Base-by-base conservation (phyloP, 1,140 invertebrate species). In the Drosophila hydei region DNA sequence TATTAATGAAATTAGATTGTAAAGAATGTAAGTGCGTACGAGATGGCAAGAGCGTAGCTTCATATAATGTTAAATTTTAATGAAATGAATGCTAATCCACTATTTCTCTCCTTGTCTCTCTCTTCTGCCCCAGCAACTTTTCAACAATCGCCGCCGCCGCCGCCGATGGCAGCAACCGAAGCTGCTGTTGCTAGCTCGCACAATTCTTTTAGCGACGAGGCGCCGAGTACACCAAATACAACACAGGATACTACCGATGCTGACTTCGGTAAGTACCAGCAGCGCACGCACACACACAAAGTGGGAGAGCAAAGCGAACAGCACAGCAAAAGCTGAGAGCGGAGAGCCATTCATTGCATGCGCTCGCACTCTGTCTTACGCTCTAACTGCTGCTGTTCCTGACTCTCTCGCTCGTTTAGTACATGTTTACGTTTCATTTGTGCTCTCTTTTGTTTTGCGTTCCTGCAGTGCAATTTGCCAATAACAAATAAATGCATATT, bases 231-330 rank as follows among this genome's bases (percentile, higher is more conserved):
- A 36, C 72, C 78, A 58, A 90, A 89, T 40, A 77, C 75, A 14
- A 70, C 65, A n/a, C 52, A 59, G 33, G 74, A 83, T 48, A 43
- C 62, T 19, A 56, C 62, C 43, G 77, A 91, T 63, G 79, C 59
- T 25, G 89, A 91, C 52, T 75, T 91, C 52, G 89, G 89, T 91
- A 47, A 88, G 84, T 76, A 16, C n/a, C n/a, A 16, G 11, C 27
- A 33, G 12, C 7, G 23, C 11, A 59, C 16, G 7, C 9, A 38
- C n/a, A 1, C 7, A 3, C 45, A 21, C 38, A 45, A 11, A 21
- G 30, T 5, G 21, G 27, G n/a, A 43, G 23, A 9, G 27, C 43
- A 11, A 11, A 33, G 30, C 30, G 12, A 12, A 11, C 7, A 30
- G 27, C 27, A 8, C 7, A 33, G 30, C 30, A 11, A 33, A 11